A percentile compares a stretch with the other conserved stretches of the same genome.
These are phyloP conservation scores for Monopis laevigella DNA, from an alignment of 2,888 invertebrate genomes.

Conservation along the genomic window DNA sequence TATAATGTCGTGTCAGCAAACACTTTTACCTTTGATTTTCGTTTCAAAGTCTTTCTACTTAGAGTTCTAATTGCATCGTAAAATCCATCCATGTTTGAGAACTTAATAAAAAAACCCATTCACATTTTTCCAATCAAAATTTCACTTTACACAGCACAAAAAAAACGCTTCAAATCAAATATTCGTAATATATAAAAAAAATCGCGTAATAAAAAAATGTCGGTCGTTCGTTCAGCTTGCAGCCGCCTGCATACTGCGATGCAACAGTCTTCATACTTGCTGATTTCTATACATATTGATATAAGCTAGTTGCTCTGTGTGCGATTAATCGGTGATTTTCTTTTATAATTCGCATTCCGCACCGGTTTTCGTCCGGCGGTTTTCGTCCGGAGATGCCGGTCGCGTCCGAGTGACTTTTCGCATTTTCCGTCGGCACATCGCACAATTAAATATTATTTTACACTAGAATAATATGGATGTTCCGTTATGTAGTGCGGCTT, in stretches of 20 bases:
- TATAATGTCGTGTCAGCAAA: too few relatives aligned
- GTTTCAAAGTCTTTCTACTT: slow-evolving; percentile 53
- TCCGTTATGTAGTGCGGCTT: too few relatives aligned
- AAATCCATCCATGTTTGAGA: slow-evolving; percentile 50
- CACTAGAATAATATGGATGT: too few relatives aligned
- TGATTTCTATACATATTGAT: slow-evolving; percentile 56
- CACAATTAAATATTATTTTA: too few relatives aligned
- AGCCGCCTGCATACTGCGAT: slow-evolving; percentile 29
- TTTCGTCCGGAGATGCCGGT: too few relatives aligned
- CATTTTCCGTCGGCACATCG: too few relatives aligned
- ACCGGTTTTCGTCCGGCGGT: too few relatives aligned
- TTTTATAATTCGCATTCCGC: too few relatives aligned
- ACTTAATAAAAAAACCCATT: too few relatives aligned
- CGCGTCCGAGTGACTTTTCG: too few relatives aligned
- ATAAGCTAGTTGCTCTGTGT: slow-evolving; percentile 51
- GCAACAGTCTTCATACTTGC: slow-evolving; percentile 6
- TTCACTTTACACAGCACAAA: neutral
- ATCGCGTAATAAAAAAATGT: neutral
- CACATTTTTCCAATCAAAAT: slow-evolving; percentile 2
- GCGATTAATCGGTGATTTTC: slow-evolving; percentile 48
- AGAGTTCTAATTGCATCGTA: slow-evolving; percentile 55
- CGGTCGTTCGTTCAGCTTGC: neutral
- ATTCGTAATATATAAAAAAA: neutral
- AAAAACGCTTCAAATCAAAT: too few relatives aligned
- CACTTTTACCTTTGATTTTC: slow-evolving; percentile 51